Conservation (phyloP, 2,888 invertebrate species). For the Epirrita christyi region DNA sequence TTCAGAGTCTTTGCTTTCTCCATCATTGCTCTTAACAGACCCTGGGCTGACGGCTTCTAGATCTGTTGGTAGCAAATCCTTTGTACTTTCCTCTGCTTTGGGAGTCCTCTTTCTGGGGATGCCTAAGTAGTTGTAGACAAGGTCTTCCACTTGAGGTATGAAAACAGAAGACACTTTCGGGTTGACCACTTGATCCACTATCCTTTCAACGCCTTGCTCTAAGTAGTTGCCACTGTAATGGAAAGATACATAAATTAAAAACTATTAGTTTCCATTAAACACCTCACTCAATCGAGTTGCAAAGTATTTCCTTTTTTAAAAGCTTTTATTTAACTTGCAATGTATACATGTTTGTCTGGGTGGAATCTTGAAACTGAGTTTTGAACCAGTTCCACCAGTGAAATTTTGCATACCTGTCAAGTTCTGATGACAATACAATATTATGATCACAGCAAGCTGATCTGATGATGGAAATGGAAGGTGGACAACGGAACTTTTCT, state of each 20-base stretch:
- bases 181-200: conserved; percentile 98
- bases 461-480: too few species aligned
- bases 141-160: conserved; percentile 95
- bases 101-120: conserved; percentile 87
- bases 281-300: too few species aligned
- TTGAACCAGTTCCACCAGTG: too few species aligned
- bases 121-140: conserved; percentile 94
- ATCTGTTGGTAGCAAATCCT: conserved; percentile 89
- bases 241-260: background rate
- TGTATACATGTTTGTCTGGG: too few species aligned
- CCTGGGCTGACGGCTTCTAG: conserved; percentile 93
- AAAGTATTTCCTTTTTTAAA: too few species aligned
- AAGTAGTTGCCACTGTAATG: conserved; percentile 92
- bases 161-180: conserved; percentile 95
- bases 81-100: conserved; percentile 58
- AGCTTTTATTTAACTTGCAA: too few species aligned
- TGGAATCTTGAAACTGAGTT: too few species aligned
- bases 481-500: too few species aligned
- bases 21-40: conserved; percentile 87
- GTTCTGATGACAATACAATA: too few species aligned
- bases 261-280: too few species aligned
- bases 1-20: conserved; percentile 9
- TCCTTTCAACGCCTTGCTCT: conserved; percentile 96
- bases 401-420: too few species aligned
- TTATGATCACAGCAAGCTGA: too few species aligned